Percentiles rank a stretch among this genome's conserved stretches.
Conservation (phyloP, 2,113 vertebrate genomes). For the Odocoileus hemionus region DNA sequence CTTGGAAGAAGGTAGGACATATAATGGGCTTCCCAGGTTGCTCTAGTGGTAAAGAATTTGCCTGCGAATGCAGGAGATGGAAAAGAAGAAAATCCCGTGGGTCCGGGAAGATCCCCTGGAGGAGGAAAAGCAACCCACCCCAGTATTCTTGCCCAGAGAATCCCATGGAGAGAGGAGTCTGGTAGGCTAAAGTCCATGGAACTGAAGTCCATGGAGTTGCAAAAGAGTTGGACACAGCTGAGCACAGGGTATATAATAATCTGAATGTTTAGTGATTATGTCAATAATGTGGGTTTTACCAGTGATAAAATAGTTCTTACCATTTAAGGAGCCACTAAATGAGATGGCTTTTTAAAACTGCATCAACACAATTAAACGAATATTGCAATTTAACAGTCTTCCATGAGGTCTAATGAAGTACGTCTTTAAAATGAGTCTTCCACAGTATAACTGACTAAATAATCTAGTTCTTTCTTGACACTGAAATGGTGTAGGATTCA, state of each 20-base stretch:
- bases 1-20: neutral
- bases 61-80: neutral
- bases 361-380: neutral
- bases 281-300: neutral
- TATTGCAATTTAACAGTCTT: neutral
- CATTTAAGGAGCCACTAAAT: neutral
- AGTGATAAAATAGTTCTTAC: neutral
- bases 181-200: neutral
- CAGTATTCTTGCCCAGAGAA: neutral
- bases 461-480: neutral
- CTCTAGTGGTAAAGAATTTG: neutral
- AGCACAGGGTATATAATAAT: neutral
- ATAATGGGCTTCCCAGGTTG: neutral
- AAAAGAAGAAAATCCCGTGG: neutral
- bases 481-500: neutral
- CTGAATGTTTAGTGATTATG: neutral
- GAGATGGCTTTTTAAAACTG: neutral
- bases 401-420: neutral
- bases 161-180: neutral
- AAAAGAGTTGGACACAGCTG: neutral
- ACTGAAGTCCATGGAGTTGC: neutral
- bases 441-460: neutral
- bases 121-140: neutral
- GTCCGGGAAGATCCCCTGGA: neutral
- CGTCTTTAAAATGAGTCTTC: neutral